Base-by-base conservation (phyloP, 2,888 invertebrate genomes). In the Colostygia pectinataria region DNA sequence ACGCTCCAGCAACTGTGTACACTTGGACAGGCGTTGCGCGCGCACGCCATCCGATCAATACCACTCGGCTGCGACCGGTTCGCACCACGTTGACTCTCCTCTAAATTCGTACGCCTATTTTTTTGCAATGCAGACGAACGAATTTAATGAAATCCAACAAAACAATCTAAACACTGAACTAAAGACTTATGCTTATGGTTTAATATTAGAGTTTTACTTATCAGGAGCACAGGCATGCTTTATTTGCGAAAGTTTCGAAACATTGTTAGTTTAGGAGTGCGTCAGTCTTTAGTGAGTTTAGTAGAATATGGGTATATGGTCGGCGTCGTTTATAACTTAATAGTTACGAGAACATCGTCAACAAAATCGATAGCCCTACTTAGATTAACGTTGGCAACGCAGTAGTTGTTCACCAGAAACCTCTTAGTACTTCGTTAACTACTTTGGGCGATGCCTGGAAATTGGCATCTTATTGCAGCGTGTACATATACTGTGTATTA, bases 1-100 rank as follows among this genome's bases (percentile, higher is more conserved):
- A 78, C 78, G 83, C 79, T 79, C 66, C 74, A 71, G 66, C 78
- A 73, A 74, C 75, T 83, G 85, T 87, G 81, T 83, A 87, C 83
- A 86, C 79, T 81, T 64, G 72, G 79, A 66, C 75, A 75, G 79
- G 78, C 77, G 74, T 54, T 87, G 90, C 90, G 90, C 90, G 90
- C 90, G 89, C 89, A 89, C 67, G 63, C 71, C 82, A 86, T 87
- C 71, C 83, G 89, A 89, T 89, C 89, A 84, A 90, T 89, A 89
- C 75, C 73, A 72, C 70, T 70, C 75, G 77, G 71, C 77, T 75
- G 80, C 78, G 82, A 74, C 77, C 81, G 72, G 80, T 79, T 84
- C 77, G 74, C 83, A 81, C 78, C 80, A 81, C 83, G 77, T 76
- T 77, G 74, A 64, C 74, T 70, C 71, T 68, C 73, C 74, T 74